These are phyloP conservation scores for Polypedilum pembai DNA, from an alignment of 1,140 invertebrate species.

Conservation along the genomic window DNA sequence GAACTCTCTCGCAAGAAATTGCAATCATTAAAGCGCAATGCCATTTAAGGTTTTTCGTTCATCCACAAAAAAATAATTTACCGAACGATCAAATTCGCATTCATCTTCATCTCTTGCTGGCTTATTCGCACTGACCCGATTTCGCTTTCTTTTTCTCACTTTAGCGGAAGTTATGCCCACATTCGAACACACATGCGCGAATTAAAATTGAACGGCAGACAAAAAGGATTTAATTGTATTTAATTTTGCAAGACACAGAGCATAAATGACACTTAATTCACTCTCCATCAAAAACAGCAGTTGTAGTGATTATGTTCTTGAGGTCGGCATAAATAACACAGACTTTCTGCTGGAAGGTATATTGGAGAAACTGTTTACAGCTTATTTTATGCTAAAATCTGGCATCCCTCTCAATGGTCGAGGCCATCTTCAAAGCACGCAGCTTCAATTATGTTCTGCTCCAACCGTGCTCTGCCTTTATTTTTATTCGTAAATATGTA, in stretches of 20 bases:
- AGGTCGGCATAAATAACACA: not conserved
- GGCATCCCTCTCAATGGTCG: not conserved
- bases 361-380: too few relatives aligned
- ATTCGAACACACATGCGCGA: too few relatives aligned
- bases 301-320: not conserved
- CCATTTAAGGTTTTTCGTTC: not conserved
- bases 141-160: not conserved
- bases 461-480: not conserved
- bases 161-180: not conserved
- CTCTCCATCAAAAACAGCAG: not conserved
- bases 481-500: not conserved
- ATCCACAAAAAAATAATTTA: not conserved
- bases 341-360: too few relatives aligned
- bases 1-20: not conserved
- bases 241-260: not conserved
- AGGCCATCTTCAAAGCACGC: slow-evolving; percentile 2
- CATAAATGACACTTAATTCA: slow-evolving; percentile 18
- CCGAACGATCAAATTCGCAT: not conserved
- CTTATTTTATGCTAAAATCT: too few relatives aligned
- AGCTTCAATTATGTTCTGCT: slow-evolving; percentile 17
- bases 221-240: too few relatives aligned
- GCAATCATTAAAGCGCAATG: not conserved
- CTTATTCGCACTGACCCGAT: not conserved
- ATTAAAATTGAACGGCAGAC: too few relatives aligned
- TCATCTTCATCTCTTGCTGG: not conserved